phyloP scores from a whole-genome alignment of 2,888 invertebrate genomes.

The Aethes cnicana region DNA sequence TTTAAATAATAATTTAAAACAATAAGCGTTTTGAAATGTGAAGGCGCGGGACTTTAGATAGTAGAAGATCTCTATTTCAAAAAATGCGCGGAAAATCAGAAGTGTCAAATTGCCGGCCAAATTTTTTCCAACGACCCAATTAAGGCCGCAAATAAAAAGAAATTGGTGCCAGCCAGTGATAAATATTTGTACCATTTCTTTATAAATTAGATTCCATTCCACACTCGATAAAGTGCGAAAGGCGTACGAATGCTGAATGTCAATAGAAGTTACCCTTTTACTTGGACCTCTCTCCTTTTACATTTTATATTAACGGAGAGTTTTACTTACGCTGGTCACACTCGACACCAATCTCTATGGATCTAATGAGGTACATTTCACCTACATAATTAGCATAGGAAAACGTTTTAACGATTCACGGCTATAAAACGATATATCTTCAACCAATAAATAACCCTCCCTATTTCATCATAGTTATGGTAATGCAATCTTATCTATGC shows the following conservation, averaged over 20 bases:
- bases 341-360: constrained; percentile 4
- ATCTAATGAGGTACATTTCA: constrained; percentile 30
- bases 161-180: constrained; percentile 1
- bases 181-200: constrained; percentile 13
- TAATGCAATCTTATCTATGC: not conserved
- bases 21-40: too few relatives aligned
- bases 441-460: constrained; percentile 19
- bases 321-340: not conserved
- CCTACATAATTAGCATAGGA: constrained; percentile 29
- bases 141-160: constrained; percentile 6
- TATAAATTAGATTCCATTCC: constrained; percentile 26
- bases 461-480: constrained; percentile 17
- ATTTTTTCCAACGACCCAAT: constrained; percentile 5
- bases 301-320: not conserved
- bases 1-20: too few relatives aligned
- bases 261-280: not conserved
- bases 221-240: constrained; percentile 15
- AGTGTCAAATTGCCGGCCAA: not conserved
- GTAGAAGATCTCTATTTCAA: too few relatives aligned
- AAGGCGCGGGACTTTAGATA: too few relatives aligned
- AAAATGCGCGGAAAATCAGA: constrained; percentile 1
- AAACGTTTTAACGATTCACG: constrained; percentile 17
- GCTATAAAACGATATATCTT: constrained; percentile 22
- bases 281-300: not conserved
- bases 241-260: constrained; percentile 12